phyloP scores from a whole-genome alignment of 2,888 invertebrate species.

The Philaethria dido region DNA sequence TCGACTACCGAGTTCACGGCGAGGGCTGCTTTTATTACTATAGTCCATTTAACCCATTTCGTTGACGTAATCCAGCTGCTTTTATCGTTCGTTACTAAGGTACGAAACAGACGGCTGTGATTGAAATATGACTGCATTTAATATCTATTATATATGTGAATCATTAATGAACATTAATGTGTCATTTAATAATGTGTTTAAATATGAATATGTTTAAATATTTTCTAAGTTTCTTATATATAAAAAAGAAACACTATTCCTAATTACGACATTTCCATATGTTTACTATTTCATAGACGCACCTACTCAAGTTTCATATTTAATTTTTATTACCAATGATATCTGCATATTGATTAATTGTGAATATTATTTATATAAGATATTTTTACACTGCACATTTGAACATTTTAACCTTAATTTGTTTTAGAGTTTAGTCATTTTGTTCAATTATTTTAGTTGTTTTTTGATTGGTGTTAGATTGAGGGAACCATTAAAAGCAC shows the following conservation, averaged over 20 bases:
- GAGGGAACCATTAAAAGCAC: constrained; percentile 45
- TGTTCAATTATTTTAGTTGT: constrained; percentile 36
- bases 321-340: not conserved
- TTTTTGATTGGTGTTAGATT: constrained; percentile 41
- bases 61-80: constrained; percentile 67
- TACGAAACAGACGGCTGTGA: constrained; percentile 34
- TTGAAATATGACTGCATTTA: constrained; percentile 31
- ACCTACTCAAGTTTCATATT: not conserved
- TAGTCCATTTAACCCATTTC: constrained; percentile 75
- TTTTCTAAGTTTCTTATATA: not conserved
- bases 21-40: constrained; percentile 74
- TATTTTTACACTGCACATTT: not conserved
- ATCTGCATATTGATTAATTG: not conserved
- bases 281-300: not conserved
- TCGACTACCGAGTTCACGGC: constrained; percentile 68
- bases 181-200: constrained; percentile 3
- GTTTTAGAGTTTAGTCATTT: constrained; percentile 27
- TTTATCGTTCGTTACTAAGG: constrained; percentile 38
- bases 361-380: not conserved
- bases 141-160: constrained; percentile 4
- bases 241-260: not conserved
- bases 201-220: not conserved
- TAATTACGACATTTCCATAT: not conserved
- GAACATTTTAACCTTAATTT: constrained; percentile 21
- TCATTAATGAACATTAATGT: not conserved